Conservation (phyloP, 2,113 vertebrate species). For the Tragulus kanchil region DNA sequence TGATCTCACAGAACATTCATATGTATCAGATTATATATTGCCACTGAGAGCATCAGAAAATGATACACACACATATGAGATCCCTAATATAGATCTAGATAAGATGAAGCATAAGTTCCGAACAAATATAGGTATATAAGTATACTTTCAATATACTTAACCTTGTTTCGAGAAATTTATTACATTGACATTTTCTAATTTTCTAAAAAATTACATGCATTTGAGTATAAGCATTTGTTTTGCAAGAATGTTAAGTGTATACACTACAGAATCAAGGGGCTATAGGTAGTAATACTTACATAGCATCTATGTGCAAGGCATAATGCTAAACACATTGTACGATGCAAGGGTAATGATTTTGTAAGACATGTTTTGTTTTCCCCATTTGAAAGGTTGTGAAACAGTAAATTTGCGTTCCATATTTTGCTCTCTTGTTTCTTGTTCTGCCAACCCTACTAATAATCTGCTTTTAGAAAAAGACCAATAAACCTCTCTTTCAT, state of each 20-base stretch:
- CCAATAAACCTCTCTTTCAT: not conserved
- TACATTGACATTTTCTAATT: not conserved
- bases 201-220: conserved; percentile 18
- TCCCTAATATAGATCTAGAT: not conserved
- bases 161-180: conserved; percentile 23
- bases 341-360: not conserved
- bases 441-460: not conserved
- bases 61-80: not conserved
- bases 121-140: conserved; percentile 21
- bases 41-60: conserved; percentile 21
- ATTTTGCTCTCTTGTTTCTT: not conserved
- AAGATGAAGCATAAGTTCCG: conserved; percentile 24
- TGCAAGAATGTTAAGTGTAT: not conserved
- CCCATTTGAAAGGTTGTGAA: not conserved
- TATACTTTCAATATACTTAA: conserved; percentile 16
- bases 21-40: conserved; percentile 5
- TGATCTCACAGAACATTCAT: not conserved
- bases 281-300: not conserved
- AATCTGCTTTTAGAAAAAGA: conserved; percentile 39
- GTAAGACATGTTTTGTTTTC: not conserved
- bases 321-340: not conserved
- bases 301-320: not conserved
- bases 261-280: not conserved
- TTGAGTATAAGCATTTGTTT: not conserved
- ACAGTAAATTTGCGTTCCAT: not conserved